Evolutionary conservation across 2,113 vertebrate genomes (phyloP).

Genomic region (Astur gentilis): DNA sequence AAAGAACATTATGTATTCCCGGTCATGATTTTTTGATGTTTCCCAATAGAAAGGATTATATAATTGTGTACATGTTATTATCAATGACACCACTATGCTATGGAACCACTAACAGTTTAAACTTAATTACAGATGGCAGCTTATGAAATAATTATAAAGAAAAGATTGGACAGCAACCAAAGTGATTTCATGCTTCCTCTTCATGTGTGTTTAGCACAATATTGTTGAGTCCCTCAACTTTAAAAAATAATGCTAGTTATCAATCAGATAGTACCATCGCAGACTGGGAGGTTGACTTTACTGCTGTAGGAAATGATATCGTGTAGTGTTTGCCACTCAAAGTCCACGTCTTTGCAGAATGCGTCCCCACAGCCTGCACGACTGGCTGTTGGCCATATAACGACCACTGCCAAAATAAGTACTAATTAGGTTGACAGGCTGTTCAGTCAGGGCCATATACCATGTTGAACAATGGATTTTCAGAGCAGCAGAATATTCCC

Average conservation of each 20-base stretch:
- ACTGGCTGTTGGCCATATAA: neutral
- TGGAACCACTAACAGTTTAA: conserved; percentile 25
- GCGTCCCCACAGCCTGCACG: neutral
- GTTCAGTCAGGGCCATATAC: neutral
- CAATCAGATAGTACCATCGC: neutral
- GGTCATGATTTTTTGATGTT: conserved; percentile 1
- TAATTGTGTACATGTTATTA: conserved; percentile 11
- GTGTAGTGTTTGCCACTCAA: neutral
- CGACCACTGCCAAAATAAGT: neutral
- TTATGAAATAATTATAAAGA: conserved; percentile 56
- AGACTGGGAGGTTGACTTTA: neutral
- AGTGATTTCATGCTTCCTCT: neutral
- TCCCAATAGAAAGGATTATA: conserved; percentile 19
- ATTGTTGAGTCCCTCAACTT: neutral
- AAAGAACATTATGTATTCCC: neutral
- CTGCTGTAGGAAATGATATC: neutral
- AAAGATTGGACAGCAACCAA: conserved; percentile 8
- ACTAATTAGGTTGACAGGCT: neutral
- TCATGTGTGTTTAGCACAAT: neutral
- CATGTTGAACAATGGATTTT: neutral
- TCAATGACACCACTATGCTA: conserved; percentile 7
- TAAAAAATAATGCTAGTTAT: neutral
- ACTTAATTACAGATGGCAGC: conserved; percentile 42
- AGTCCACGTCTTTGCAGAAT: neutral
- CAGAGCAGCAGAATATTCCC: neutral